Evolutionary conservation across 1,140 invertebrate genomes (phyloP), one percentile per base, ranked within the genome.

Genomic region (Pararge aegeria): DNA sequence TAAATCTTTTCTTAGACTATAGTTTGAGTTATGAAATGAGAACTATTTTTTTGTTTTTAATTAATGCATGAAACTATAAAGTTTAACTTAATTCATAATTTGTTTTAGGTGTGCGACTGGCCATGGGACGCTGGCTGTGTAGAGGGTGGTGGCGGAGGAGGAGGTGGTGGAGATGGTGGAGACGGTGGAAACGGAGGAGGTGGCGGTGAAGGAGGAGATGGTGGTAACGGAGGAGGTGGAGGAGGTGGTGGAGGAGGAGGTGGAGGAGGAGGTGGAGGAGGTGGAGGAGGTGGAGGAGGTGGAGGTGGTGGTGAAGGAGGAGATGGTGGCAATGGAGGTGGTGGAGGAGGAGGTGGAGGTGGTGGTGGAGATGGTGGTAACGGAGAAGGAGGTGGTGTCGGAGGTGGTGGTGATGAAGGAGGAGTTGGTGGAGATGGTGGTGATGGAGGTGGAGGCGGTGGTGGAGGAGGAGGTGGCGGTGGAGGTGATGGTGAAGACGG

Each of bases 81-180:
- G n/a, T n/a, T n/a, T n/a, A n/a, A n/a, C n/a, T n/a, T n/a, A n/a
- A n/a, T n/a, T n/a, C n/a, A n/a, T n/a, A n/a, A n/a, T n/a, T n/a
- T n/a, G n/a, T n/a, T n/a, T n/a, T n/a, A 81, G 78, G 66, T 66
- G 0, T 82, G 79, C 15, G 75, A 75, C 38, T 72, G 66, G 65
- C 68, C 75, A 3, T 19, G 49, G 6, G 64, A 65, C 27, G 73
- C 62, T 40, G 73, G 40, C 5, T 66, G 71, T 38, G 63, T 19
- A 12, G 38, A 15, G 18, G 38, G 13, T 4, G 38, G 38, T 42
- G 38, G 38, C 0, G 38, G 9, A 16, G 38, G 38, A 5, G 64
- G 29, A 0, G 38, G 16, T 18, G 38, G 15, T 42, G 38, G 38
- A 5, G 38, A 9, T 44, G 38, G 38, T 0, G 16, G 15, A 0